Percentiles rank a stretch among this genome's conserved stretches.
Conservation (phyloP, 2,113 vertebrate genomes). For the Istiophorus platypterus region DNA sequence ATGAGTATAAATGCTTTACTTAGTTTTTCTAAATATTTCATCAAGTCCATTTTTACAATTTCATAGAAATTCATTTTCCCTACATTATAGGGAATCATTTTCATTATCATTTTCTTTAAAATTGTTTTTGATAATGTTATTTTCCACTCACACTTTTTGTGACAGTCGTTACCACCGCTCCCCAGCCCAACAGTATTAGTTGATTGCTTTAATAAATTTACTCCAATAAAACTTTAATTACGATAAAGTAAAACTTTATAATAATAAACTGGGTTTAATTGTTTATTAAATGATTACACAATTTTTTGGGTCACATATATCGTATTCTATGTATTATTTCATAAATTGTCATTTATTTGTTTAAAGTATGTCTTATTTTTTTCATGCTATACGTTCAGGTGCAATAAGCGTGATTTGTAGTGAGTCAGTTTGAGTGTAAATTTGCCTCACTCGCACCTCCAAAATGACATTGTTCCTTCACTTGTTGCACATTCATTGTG, state of each 20-base stretch:
- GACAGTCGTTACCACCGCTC: no score
- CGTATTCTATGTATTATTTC: neutral
- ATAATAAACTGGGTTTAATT: neutral
- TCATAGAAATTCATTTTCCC: no score
- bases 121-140: no score
- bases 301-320: neutral
- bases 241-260: neutral
- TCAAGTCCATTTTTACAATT: no score
- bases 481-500: slow-evolving; percentile 12
- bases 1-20: neutral
- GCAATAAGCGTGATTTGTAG: neutral
- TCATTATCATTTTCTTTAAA: no score
- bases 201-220: no score
- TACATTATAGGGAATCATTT: no score
- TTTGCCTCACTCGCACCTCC: slow-evolving; percentile 3
- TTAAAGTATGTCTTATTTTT: no score
- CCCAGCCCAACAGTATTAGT: no score
- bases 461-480: neutral
- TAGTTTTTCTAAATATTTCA: no score
- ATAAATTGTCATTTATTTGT: neutral
- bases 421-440: neutral
- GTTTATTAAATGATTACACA: neutral
- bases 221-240: neutral
- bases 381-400: neutral
- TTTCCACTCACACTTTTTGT: no score